These are phyloP conservation scores for Corythaeola cristata DNA, from an alignment of 2,113 vertebrate genomes.

Conservation along the genomic window DNA sequence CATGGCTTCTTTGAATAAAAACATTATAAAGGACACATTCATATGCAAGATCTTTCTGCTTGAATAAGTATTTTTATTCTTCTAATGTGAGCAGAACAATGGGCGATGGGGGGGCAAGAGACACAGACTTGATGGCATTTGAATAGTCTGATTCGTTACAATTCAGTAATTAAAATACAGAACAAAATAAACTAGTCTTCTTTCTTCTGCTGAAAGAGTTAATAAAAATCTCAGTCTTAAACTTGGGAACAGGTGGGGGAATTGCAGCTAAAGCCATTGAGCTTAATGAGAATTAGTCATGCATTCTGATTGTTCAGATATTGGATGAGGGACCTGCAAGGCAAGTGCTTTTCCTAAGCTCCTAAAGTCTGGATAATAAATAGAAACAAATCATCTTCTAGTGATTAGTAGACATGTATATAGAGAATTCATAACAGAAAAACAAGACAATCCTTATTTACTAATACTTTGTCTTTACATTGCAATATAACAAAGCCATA, in stretches of 20 bases:
- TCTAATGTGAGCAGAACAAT: not conserved
- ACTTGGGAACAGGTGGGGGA: slow-evolving; percentile 45
- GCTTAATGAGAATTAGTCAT: slow-evolving; percentile 41
- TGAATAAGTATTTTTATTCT: not conserved
- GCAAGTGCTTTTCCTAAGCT: slow-evolving; percentile 51
- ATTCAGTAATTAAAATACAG: not conserved
- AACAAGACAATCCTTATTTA: not conserved
- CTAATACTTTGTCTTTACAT: not conserved
- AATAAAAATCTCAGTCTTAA: slow-evolving; percentile 8
- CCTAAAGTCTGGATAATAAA: slow-evolving; percentile 35
- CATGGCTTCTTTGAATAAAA: slow-evolving; percentile 26
- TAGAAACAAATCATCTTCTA: slow-evolving; percentile 43
- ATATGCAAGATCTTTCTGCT: not conserved
- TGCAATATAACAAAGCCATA: not conserved
- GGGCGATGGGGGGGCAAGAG: fast-evolving
- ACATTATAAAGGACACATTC: not conserved
- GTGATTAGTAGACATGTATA: not conserved
- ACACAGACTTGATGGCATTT: not conserved
- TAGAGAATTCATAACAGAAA: not conserved
- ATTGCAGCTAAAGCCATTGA: slow-evolving; percentile 16
- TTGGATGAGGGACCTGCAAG: slow-evolving; percentile 34
- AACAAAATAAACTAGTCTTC: not conserved
- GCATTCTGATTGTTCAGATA: slow-evolving; percentile 21
- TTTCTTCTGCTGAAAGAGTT: slow-evolving; percentile 5
- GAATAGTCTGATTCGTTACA: not conserved